Conservation (phyloP, 2,888 invertebrate genomes). For the Drosophila incognita region DNA sequence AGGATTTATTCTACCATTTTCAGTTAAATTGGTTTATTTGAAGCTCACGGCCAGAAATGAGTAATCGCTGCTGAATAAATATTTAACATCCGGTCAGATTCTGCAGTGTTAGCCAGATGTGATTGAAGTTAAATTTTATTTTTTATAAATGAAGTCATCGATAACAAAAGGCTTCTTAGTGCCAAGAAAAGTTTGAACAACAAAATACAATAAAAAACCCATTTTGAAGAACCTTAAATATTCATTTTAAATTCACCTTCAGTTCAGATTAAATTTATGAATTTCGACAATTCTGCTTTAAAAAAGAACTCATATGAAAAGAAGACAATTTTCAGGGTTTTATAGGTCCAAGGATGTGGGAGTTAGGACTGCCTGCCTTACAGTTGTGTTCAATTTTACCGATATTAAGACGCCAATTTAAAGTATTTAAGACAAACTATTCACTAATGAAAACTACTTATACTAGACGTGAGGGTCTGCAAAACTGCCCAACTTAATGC, state of each 20-base stretch:
- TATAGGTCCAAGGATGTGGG: background rate
- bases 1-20: background rate
- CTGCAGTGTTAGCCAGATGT: background rate
- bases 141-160: background rate
- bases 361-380: background rate
- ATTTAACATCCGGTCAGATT: conserved; percentile 13
- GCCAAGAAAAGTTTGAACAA: background rate
- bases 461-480: background rate
- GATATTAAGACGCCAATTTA: no score
- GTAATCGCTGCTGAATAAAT: conserved; percentile 38
- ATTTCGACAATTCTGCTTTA: background rate
- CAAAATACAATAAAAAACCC: background rate
- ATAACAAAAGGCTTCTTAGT: background rate
- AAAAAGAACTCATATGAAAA: background rate
- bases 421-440: background rate
- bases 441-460: background rate
- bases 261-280: background rate
- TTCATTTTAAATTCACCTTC: background rate
- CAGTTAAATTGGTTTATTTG: conserved; percentile 5
- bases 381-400: background rate
- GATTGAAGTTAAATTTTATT: background rate
- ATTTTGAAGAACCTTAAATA: background rate
- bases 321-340: background rate
- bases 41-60: conserved; percentile 12
- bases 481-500: conserved; percentile 22